Evolutionary conservation across 1,140 invertebrate genomes (phyloP).

Genomic region (Lamellibrachia luymesi): DNA sequence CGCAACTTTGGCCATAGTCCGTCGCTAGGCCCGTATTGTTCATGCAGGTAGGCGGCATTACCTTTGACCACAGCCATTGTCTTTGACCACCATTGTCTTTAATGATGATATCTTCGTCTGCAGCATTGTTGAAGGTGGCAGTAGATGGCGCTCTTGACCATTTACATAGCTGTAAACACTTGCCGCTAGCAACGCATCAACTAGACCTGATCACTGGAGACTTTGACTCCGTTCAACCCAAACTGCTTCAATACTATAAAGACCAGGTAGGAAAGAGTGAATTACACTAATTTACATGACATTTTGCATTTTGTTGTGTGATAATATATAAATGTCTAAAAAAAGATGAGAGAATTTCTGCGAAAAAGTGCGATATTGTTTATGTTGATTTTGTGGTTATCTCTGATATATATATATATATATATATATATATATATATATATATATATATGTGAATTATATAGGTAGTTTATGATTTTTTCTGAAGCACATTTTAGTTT

Average conservation of each 20-base stretch:
- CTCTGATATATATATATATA: too few species aligned
- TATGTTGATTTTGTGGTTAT: background rate
- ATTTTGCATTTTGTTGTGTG: background rate
- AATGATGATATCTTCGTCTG: background rate
- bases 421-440: too few species aligned
- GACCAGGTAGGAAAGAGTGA: background rate
- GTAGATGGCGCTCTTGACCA: background rate
- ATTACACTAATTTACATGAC: background rate
- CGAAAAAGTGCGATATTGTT: background rate
- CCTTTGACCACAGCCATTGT: too few species aligned
- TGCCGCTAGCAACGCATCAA: background rate
- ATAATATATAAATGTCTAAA: background rate
- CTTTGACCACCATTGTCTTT: background rate
- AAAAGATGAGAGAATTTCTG: background rate
- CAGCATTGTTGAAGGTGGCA: background rate
- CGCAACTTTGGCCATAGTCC: too few species aligned
- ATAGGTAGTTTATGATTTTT: too few species aligned
- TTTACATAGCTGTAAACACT: background rate
- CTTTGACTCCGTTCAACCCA: background rate
- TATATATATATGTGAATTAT: too few species aligned
- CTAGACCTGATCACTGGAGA: background rate
- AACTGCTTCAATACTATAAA: background rate
- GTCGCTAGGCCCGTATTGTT: too few species aligned
- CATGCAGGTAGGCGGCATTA: too few species aligned
- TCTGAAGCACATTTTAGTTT: too few species aligned